phyloP scores from a whole-genome alignment of 2,113 vertebrate species.

The Opisthocomus hoazin region DNA sequence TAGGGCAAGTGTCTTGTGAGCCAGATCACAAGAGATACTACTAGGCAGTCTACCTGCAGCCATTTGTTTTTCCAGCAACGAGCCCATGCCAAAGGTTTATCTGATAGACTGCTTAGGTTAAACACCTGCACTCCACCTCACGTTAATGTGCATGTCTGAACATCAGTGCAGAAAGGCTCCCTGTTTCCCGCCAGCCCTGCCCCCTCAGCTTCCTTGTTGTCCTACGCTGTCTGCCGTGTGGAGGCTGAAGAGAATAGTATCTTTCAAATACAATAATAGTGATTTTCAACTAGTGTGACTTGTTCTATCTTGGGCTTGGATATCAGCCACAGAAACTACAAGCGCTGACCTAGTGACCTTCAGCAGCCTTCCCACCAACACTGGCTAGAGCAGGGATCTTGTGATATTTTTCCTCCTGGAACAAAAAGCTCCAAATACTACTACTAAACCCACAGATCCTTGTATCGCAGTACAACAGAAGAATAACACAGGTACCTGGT shows the following conservation, averaged over 20 bases:
- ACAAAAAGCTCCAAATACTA: not conserved
- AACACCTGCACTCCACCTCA: not conserved
- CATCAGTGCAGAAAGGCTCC: not conserved
- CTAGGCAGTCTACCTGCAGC: not conserved
- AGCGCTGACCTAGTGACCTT: not conserved
- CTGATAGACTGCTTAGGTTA: not conserved
- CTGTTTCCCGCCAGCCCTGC: not conserved
- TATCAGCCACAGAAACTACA: not conserved
- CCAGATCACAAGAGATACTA: not conserved
- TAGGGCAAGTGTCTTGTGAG: constrained; percentile 2
- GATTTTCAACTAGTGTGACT: not conserved
- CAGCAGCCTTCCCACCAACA: not conserved
- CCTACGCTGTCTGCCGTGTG: not conserved
- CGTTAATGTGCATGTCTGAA: not conserved
- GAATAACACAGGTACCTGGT: not conserved
- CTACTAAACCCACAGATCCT: not conserved
- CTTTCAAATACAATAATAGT: not conserved
- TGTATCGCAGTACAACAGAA: not conserved
- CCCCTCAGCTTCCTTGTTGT: not conserved
- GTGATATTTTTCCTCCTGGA: not conserved
- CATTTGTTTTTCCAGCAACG: not conserved
- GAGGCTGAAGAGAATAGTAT: not conserved
- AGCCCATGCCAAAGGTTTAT: not conserved
- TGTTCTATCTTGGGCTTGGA: not conserved
- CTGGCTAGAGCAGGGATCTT: not conserved